These are phyloP conservation scores for Pelosia muscerda DNA, from an alignment of 2,888 invertebrate species.

Conservation along the genomic window DNA sequence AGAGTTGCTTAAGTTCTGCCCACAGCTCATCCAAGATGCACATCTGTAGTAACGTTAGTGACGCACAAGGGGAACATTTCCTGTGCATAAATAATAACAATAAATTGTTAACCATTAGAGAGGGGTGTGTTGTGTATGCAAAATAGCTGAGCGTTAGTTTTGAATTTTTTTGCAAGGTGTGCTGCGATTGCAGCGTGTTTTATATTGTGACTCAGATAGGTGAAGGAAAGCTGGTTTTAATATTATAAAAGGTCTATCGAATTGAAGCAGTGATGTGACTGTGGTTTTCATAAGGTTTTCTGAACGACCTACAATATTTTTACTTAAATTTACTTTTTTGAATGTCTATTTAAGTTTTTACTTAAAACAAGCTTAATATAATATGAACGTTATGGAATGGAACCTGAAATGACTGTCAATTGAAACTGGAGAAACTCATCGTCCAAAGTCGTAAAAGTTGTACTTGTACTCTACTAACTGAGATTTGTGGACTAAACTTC, in stretches of 20 bases:
- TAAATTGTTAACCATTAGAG: constrained; percentile 61
- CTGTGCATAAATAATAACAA: constrained; percentile 72
- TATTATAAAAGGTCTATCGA: not conserved
- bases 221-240: not conserved
- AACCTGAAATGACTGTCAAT: not conserved
- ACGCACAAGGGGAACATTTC: constrained; percentile 59
- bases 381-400: too few species aligned
- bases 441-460: too few species aligned
- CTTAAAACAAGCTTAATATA: not conserved
- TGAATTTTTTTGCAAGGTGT: constrained; percentile 37
- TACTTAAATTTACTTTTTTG: too few species aligned
- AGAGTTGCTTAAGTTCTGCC: constrained; percentile 41
- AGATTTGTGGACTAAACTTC: too few species aligned
- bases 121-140: constrained; percentile 72
- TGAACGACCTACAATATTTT: too few species aligned
- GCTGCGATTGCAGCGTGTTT: not conserved
- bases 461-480: too few species aligned
- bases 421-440: not conserved
- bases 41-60: constrained; percentile 52
- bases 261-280: not conserved
- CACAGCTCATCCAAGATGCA: constrained; percentile 49
- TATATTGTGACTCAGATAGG: not conserved
- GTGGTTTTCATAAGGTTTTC: not conserved
- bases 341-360: not conserved
- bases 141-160: constrained; percentile 60